These are phyloP conservation scores for Bombus fervidus DNA, from an alignment of 1,140 invertebrate genomes.

Conservation along the genomic window DNA sequence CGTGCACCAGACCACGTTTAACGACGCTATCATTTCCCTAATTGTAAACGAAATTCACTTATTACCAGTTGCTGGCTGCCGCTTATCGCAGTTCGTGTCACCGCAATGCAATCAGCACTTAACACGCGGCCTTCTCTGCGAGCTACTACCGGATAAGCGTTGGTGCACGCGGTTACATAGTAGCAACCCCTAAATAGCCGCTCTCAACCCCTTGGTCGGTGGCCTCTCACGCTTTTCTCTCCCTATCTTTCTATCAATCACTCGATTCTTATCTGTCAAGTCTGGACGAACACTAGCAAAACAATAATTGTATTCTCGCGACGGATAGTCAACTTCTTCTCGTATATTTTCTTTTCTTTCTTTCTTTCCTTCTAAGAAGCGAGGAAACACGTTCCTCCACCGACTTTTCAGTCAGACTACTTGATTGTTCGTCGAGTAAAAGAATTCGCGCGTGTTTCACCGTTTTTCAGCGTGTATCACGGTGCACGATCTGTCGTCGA, in stretches of 20 bases:
- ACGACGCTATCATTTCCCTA: slow-evolving; percentile 40
- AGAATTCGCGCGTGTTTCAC: slow-evolving; percentile 47
- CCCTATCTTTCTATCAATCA: neutral
- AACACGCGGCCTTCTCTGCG: slow-evolving; percentile 33
- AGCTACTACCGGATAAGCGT: slow-evolving; percentile 25
- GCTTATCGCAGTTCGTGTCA: slow-evolving; percentile 18
- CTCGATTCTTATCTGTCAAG: neutral
- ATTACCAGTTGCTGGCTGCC: slow-evolving; percentile 10
- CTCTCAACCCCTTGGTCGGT: no score
- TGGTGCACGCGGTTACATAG: slow-evolving; percentile 55
- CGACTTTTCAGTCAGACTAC: neutral
- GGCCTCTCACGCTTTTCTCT: neutral
- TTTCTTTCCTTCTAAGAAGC: no score
- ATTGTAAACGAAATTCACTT: neutral
- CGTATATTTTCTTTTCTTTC: neutral
- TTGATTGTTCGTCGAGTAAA: neutral
- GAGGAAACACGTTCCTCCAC: neutral
- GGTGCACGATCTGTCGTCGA: slow-evolving; percentile 29
- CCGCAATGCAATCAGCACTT: slow-evolving; percentile 36
- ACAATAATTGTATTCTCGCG: neutral
- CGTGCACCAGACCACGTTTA: slow-evolving; percentile 8
- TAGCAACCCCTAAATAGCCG: neutral
- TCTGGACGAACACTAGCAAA: neutral
- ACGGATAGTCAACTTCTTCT: neutral
- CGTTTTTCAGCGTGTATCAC: neutral